Percentiles rank a stretch among this genome's conserved stretches.
These are phyloP conservation scores for Ochlodes sylvanus DNA, from an alignment of 2,888 invertebrate genomes.

Conservation along the genomic window DNA sequence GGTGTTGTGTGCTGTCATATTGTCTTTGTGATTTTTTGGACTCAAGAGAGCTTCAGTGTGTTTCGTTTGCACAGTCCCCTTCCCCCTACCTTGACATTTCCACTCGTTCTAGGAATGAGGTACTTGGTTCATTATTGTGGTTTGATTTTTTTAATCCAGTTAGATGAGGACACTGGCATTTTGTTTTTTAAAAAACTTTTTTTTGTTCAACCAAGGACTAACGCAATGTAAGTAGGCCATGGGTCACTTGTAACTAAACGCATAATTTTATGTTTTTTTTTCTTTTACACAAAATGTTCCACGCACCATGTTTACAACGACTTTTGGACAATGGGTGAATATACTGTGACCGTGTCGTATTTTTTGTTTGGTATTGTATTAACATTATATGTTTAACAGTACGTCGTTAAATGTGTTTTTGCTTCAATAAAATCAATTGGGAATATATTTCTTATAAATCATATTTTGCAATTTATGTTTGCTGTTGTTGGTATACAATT, in stretches of 20 bases:
- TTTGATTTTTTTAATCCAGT: constrained; percentile 58
- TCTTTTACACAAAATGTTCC: constrained; percentile 59
- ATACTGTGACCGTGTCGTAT: constrained; percentile 64
- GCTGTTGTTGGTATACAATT: constrained; percentile 99
- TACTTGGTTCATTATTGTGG: constrained; percentile 65
- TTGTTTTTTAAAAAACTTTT: constrained; percentile 47
- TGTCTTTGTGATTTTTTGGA: constrained; percentile 74
- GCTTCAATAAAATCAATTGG: constrained; percentile 99
- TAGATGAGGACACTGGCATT: constrained; percentile 74
- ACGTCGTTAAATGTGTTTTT: constrained; percentile 99
- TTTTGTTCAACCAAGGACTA: constrained; percentile 67
- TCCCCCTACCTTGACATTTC: constrained; percentile 82
- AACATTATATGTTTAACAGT: constrained; percentile 85
- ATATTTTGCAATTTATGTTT: constrained; percentile 99
- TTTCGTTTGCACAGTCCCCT: constrained; percentile 77
- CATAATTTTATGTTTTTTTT: constrained; percentile 53
- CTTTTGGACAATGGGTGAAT: constrained; percentile 66
- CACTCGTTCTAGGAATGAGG: constrained; percentile 75
- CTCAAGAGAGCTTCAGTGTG: constrained; percentile 75
- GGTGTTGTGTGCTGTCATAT: constrained; percentile 72
- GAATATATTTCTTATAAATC: constrained; percentile 99
- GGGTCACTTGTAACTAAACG: constrained; percentile 40
- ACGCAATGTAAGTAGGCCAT: constrained; percentile 68
- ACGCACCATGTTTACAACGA: constrained; percentile 58
- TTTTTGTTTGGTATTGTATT: constrained; percentile 46